Evolutionary conservation across 2,797 vertebrate species (phyloP).

Genomic region (Muscicapa striata): DNA sequence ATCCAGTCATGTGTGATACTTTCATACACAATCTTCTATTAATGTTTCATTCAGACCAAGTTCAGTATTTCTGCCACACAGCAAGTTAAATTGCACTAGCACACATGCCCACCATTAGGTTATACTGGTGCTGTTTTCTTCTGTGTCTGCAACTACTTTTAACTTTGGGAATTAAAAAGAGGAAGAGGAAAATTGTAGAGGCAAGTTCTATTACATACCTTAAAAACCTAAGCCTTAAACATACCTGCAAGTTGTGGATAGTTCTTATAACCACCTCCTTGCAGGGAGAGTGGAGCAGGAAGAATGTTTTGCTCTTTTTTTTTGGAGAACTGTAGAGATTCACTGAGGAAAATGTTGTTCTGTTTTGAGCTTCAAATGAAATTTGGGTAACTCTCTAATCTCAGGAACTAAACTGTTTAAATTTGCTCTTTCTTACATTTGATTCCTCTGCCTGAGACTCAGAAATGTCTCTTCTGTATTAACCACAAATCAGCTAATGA

Average conservation of each 20-base stretch:
- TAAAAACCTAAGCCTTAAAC: neutral
- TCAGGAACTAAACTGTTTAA: neutral
- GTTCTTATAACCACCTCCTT: neutral
- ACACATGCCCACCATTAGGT: neutral
- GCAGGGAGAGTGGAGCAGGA: neutral
- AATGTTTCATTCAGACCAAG: neutral
- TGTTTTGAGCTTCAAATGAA: neutral
- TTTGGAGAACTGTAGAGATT: neutral
- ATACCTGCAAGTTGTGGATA: neutral
- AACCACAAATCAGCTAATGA: neutral
- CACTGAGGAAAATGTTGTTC: neutral
- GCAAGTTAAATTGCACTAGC: neutral
- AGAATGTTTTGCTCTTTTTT: neutral
- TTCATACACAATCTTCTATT: neutral
- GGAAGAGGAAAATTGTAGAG: neutral
- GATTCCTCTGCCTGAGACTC: neutral
- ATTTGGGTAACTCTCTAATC: neutral
- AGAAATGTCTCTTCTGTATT: neutral
- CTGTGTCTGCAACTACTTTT: neutral
- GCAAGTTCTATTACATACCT: neutral
- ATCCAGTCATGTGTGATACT: neutral
- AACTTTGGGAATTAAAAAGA: neutral
- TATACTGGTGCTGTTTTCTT: neutral
- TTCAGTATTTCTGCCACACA: neutral
- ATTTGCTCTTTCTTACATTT: neutral